These are phyloP conservation scores for Metopia argyrocephala DNA, from an alignment of 2,888 invertebrate species.

Conservation along the genomic window DNA sequence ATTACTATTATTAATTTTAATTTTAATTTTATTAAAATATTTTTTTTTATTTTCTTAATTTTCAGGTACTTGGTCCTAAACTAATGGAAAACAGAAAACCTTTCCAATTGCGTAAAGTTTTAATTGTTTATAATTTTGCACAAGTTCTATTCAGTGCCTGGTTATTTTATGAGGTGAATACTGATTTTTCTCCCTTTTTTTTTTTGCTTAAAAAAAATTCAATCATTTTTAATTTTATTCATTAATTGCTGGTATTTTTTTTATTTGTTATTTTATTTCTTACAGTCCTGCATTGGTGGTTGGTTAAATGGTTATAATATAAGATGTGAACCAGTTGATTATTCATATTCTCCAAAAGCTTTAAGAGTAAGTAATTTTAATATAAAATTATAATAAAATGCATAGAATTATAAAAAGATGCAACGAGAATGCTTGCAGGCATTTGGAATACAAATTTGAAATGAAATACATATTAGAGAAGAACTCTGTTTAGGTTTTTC, in stretches of 20 bases:
- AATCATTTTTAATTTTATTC: neutral
- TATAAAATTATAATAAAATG: neutral
- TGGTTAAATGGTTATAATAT: conserved; percentile 87
- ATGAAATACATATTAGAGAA: too few species aligned
- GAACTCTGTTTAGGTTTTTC: too few species aligned
- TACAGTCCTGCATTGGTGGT: conserved; percentile 81
- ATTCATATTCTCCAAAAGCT: conserved; percentile 83
- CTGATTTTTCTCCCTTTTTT: neutral
- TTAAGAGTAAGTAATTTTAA: conserved; percentile 81
- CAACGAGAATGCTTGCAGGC: too few species aligned
- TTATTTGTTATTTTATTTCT: conserved; percentile 50
- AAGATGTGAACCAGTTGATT: conserved; percentile 90
- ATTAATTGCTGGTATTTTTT: too few species aligned
- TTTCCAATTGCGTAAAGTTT: conserved; percentile 85
- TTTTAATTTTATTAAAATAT: neutral
- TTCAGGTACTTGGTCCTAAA: conserved; percentile 86
- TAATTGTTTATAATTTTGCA: conserved; percentile 90
- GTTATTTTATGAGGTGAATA: conserved; percentile 80
- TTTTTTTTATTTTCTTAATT: conserved; percentile 59
- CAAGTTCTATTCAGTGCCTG: conserved; percentile 83
- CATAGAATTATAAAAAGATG: too few species aligned
- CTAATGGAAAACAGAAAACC: conserved; percentile 93
- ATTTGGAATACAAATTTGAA: too few species aligned
- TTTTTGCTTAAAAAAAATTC: neutral
- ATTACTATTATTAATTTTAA: too few species aligned